Percentiles rank a stretch among this genome's conserved stretches.
These are phyloP conservation scores for Indicator maculatus DNA, from an alignment of 2,113 vertebrate species.

Conservation along the genomic window DNA sequence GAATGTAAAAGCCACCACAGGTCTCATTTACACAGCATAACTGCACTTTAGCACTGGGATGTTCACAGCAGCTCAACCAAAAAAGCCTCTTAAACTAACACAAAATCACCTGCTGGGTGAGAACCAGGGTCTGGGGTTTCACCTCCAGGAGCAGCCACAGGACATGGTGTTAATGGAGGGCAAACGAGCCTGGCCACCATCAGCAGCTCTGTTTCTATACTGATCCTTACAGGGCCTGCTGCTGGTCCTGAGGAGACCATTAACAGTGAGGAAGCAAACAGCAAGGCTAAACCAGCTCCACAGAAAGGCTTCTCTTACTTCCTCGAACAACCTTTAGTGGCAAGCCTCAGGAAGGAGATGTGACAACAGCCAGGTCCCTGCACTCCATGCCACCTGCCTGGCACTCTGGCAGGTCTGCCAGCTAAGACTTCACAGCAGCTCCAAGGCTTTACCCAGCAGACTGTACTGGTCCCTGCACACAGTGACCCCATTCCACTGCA, in stretches of 20 bases:
- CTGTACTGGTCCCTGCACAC: neutral
- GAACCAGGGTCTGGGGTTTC: neutral
- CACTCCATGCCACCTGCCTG: rapidly evolving
- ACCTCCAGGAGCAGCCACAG: neutral
- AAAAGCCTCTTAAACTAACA: neutral
- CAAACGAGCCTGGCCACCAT: rapidly evolving
- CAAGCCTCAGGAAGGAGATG: rapidly evolving
- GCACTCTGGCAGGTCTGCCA: rapidly evolving
- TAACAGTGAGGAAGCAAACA: neutral
- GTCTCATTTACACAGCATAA: neutral
- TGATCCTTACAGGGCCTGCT: neutral
- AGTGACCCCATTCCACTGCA: neutral
- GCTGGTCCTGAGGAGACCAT: neutral
- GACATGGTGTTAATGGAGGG: neutral
- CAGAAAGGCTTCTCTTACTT: neutral
- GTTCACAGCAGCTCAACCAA: neutral
- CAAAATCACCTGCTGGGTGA: neutral
- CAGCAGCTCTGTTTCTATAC: neutral
- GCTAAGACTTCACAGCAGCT: neutral
- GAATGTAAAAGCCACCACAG: neutral
- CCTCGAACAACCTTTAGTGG: neutral
- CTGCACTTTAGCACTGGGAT: neutral
- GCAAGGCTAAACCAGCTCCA: neutral
- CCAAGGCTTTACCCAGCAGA: neutral
- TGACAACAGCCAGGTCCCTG: rapidly evolving